Conservation (phyloP, 2,797 vertebrate genomes). For the Hydrocynus forskahlii region DNA sequence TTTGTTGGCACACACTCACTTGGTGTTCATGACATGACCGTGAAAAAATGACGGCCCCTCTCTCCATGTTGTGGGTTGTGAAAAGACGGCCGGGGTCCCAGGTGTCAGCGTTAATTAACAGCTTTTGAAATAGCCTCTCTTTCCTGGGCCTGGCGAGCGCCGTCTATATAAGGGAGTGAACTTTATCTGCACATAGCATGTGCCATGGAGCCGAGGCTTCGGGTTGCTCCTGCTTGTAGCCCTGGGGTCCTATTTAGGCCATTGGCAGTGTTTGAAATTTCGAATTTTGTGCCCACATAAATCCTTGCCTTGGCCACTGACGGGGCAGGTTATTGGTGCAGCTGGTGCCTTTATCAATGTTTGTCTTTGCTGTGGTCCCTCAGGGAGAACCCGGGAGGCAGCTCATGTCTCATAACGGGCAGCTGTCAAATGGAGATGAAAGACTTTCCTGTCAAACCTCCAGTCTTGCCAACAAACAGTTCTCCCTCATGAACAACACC, state of each 20-base stretch:
- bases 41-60: constrained; percentile 34
- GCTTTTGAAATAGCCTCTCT: constrained; percentile 64
- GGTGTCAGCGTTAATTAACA: constrained; percentile 66
- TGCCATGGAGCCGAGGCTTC: constrained; percentile 56
- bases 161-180: constrained; percentile 65
- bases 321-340: constrained; percentile 50
- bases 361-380: constrained; percentile 53
- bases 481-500: constrained; percentile 19
- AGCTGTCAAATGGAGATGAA: constrained; percentile 55
- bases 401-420: constrained; percentile 45
- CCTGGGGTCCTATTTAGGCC: constrained; percentile 57
- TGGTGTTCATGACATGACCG: constrained; percentile 1
- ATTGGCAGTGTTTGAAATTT: constrained; percentile 60
- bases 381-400: constrained; percentile 22
- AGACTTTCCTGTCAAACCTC: constrained; percentile 43
- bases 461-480: constrained; percentile 45
- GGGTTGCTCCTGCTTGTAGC: constrained; percentile 52
- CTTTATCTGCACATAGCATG: constrained; percentile 60
- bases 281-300: constrained; percentile 61
- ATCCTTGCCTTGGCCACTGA: constrained; percentile 51
- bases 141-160: constrained; percentile 36
- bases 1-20: constrained; percentile 21
- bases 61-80: constrained; percentile 11
- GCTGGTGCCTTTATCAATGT: constrained; percentile 51
- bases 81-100: constrained; percentile 40